Percentiles rank a stretch among this genome's conserved stretches.
These are phyloP conservation scores for Neoseiulus cucumeris DNA, from an alignment of 1,140 invertebrate species.

Conservation along the genomic window DNA sequence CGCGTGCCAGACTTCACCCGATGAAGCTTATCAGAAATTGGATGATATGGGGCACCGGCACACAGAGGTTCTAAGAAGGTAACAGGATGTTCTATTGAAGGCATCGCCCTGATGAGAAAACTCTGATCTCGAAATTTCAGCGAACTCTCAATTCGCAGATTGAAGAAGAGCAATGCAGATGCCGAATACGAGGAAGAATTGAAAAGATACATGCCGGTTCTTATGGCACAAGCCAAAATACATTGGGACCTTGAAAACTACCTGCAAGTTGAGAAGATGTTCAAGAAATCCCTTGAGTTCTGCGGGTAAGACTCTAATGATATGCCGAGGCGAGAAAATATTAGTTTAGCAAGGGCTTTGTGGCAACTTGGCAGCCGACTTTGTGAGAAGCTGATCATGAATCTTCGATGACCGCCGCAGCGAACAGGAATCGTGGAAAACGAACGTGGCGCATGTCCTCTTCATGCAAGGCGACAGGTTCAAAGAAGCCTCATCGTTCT, in stretches of 20 bases:
- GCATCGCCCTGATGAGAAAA: too few relatives aligned
- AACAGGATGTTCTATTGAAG: too few relatives aligned
- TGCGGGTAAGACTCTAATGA: conserved; percentile 31
- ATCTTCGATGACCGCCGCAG: conserved; percentile 29
- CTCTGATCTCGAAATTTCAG: too few relatives aligned
- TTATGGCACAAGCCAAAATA: conserved; percentile 98
- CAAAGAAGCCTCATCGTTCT: conserved; percentile 91
- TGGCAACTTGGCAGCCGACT: too few relatives aligned
- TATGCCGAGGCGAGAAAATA: background rate
- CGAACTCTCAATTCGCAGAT: too few relatives aligned
- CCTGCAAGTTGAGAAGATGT: conserved; percentile 76
- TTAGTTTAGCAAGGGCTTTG: too few relatives aligned
- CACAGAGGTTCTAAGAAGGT: conserved; percentile 53
- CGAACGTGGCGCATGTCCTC: conserved; percentile 93
- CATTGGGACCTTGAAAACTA: conserved; percentile 97
- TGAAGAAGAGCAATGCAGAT: background rate
- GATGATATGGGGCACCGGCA: conserved; percentile 82
- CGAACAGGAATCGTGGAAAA: conserved; percentile 85
- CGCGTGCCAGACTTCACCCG: conserved; percentile 86
- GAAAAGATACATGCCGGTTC: conserved; percentile 54
- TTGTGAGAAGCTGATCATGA: too few relatives aligned
- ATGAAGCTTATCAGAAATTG: conserved; percentile 90
- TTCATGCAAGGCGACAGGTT: conserved; percentile 99
- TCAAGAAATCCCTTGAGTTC: conserved; percentile 89
- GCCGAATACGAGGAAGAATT: conserved; percentile 17